phyloP scores from a whole-genome alignment of 2,888 invertebrate species.

The Notodonta dromedarius region DNA sequence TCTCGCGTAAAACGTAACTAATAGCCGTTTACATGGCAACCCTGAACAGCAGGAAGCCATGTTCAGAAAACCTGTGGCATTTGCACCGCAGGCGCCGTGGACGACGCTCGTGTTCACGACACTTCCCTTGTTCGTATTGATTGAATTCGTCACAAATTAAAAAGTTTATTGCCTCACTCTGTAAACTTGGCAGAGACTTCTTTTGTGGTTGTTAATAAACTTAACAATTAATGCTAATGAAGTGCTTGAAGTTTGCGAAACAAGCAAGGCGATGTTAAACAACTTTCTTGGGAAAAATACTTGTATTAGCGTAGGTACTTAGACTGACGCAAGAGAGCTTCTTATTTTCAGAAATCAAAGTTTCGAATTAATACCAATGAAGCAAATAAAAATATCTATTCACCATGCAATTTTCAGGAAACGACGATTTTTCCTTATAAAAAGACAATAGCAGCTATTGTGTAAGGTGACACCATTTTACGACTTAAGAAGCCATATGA shows the following conservation, averaged over 20 bases:
- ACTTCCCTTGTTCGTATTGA: conserved; percentile 65
- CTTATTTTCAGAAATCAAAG: too few species aligned
- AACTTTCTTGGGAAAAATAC: too few species aligned
- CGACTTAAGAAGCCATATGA: conserved; percentile 80
- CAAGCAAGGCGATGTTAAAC: conserved; percentile 8
- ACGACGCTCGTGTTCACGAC: conserved; percentile 61
- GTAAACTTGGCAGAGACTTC: conserved; percentile 31
- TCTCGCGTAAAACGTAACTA: conserved; percentile 74
- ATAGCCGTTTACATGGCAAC: conserved; percentile 71
- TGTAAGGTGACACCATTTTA: conserved; percentile 79
- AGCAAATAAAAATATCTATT: conserved; percentile 46
- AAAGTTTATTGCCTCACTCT: conserved; percentile 53
- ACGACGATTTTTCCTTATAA: conserved; percentile 60
- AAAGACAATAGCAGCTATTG: conserved; percentile 77
- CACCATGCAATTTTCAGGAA: conserved; percentile 42
- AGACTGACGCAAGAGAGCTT: too few species aligned
- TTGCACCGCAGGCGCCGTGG: conserved; percentile 57
- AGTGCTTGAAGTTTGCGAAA: conserved; percentile 23
- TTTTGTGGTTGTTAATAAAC: conserved; percentile 27
- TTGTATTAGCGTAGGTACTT: too few species aligned
- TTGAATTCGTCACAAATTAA: conserved; percentile 69
- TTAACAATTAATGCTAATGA: conserved; percentile 12
- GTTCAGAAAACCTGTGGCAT: conserved; percentile 59
- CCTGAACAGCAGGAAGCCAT: conserved; percentile 75
- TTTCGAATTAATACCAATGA: conserved; percentile 5